A percentile compares a stretch with the other conserved stretches of the same genome.
These are phyloP conservation scores for Agriopis aurantiaria DNA, from an alignment of 2,888 invertebrate genomes.

Conservation along the genomic window DNA sequence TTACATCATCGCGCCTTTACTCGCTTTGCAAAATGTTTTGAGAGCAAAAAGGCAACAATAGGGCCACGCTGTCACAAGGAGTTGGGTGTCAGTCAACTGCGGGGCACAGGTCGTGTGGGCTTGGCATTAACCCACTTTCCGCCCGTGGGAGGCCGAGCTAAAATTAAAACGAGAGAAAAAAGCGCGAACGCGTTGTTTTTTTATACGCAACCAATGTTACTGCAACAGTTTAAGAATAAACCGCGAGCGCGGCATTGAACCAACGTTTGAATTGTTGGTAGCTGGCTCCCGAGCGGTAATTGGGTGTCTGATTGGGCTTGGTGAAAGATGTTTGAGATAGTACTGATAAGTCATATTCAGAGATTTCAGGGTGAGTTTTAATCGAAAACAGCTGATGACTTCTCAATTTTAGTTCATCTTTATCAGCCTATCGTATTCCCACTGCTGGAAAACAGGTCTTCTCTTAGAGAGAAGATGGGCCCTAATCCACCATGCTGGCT, in stretches of 20 bases:
- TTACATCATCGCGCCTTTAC: conserved; percentile 56
- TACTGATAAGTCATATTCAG: neutral
- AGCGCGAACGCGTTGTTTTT: conserved; percentile 65
- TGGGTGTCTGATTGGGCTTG: conserved; percentile 20
- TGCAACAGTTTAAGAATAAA: conserved; percentile 72
- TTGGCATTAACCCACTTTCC: conserved; percentile 83
- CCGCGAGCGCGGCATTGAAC: conserved; percentile 41
- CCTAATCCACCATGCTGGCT: too few species aligned
- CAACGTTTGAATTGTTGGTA: conserved; percentile 18
- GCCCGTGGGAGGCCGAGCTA: conserved; percentile 82
- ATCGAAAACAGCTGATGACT: neutral
- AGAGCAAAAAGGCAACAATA: conserved; percentile 58
- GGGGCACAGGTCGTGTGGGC: conserved; percentile 76
- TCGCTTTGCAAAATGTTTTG: conserved; percentile 52
- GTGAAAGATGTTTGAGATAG: conserved; percentile 9
- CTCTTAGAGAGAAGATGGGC: too few species aligned
- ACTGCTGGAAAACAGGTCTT: too few species aligned
- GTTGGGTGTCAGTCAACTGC: conserved; percentile 68
- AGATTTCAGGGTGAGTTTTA: neutral
- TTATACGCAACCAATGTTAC: conserved; percentile 67
- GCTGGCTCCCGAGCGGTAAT: conserved; percentile 20
- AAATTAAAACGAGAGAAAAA: conserved; percentile 74
- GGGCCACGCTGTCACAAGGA: conserved; percentile 56
- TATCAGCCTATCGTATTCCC: too few species aligned
- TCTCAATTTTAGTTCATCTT: neutral